Evolutionary conservation across 2,113 vertebrate genomes (phyloP).

Genomic region (Etheostoma spectabile): DNA sequence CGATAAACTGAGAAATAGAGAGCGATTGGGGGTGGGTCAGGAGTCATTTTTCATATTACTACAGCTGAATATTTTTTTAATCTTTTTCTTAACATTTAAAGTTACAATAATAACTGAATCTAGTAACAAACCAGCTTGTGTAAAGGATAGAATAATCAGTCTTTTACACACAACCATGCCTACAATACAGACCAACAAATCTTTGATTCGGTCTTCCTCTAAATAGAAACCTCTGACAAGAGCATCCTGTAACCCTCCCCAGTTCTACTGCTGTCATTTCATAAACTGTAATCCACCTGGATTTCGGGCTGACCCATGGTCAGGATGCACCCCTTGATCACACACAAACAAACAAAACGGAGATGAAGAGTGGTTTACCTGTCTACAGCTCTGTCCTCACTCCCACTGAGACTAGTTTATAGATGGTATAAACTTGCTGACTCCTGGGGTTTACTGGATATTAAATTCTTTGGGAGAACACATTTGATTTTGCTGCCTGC

Average conservation of each 20-base stretch:
- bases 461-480: slow-evolving; percentile 57
- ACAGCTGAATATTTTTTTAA: neutral
- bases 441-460: slow-evolving; percentile 52
- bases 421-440: slow-evolving; percentile 37
- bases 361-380: slow-evolving; percentile 65
- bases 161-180: neutral
- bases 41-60: neutral
- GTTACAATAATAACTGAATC: neutral
- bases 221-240: neutral
- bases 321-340: slow-evolving; percentile 4
- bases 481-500: slow-evolving; percentile 49
- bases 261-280: neutral
- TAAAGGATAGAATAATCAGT: neutral
- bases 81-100: neutral
- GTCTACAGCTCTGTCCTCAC: slow-evolving; percentile 49
- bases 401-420: slow-evolving; percentile 44
- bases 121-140: neutral
- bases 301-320: slow-evolving; percentile 16
- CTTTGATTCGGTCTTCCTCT: slow-evolving; percentile 6
- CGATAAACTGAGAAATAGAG: neutral
- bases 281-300: slow-evolving; percentile 31
- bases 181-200: neutral
- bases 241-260: neutral
- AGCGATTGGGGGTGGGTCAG: too few species aligned
- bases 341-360: slow-evolving; percentile 33